phyloP scores from a whole-genome alignment of 2,797 vertebrate genomes.

The Esox masquinongy region DNA sequence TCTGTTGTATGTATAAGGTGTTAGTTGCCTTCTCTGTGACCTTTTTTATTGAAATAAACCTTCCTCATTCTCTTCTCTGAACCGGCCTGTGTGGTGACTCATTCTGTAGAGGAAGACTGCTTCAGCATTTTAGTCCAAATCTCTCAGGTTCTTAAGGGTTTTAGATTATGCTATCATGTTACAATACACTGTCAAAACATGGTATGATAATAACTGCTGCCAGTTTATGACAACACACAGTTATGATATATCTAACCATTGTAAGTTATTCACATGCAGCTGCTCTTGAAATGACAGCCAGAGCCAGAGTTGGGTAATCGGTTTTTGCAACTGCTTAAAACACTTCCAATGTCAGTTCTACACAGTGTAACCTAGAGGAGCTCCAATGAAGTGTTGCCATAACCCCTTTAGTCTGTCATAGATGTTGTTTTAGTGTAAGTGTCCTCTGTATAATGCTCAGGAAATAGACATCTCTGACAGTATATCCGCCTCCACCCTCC shows the following conservation, averaged over 20 bases:
- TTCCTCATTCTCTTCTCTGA: not conserved
- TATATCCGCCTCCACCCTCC: conserved; percentile 25
- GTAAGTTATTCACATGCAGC: conserved; percentile 12
- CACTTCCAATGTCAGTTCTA: conserved; percentile 60
- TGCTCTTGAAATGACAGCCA: conserved; percentile 41
- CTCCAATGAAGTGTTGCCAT: conserved; percentile 21
- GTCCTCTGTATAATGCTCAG: conserved; percentile 43
- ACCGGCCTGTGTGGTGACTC: not conserved
- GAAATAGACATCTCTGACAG: conserved; percentile 49
- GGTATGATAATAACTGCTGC: not conserved
- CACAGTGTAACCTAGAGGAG: conserved; percentile 62
- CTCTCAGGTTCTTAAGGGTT: not conserved
- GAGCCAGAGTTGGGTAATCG: conserved; percentile 62
- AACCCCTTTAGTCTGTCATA: conserved; percentile 52
- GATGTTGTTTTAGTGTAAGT: conserved; percentile 51
- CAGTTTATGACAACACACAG: not conserved
- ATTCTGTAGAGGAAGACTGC: too few relatives aligned
- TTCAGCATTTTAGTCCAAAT: not conserved
- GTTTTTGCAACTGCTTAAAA: conserved; percentile 66
- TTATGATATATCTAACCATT: not conserved
- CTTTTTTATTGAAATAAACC: not conserved
- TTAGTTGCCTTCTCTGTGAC: not conserved
- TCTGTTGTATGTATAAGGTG: not conserved
- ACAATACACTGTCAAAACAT: not conserved
- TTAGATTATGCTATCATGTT: not conserved